A percentile compares a stretch with the other conserved stretches of the same genome.
These are phyloP conservation scores for Azorinus chamasolen DNA, from an alignment of 2,888 invertebrate genomes.

Conservation along the genomic window DNA sequence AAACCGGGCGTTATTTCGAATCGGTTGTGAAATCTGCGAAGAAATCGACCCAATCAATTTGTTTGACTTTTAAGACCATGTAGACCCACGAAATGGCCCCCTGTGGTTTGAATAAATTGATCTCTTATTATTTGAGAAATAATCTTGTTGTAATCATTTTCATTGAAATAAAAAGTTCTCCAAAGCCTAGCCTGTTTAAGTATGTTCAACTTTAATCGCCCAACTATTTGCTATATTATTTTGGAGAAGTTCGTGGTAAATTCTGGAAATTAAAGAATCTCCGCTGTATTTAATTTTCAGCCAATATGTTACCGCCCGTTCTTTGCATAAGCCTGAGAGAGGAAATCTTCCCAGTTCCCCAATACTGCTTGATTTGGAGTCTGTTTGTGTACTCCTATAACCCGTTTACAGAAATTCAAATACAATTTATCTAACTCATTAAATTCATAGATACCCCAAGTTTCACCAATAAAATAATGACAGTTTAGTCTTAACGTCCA, in stretches of 20 bases:
- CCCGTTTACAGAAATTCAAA: no score
- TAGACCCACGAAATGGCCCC: no score
- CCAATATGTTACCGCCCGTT: not conserved
- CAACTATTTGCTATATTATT: not conserved
- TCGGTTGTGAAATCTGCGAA: not conserved
- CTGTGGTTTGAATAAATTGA: not conserved
- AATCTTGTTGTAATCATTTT: not conserved
- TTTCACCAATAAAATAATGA: no score
- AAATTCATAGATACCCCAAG: no score
- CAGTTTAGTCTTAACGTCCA: no score
- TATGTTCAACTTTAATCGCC: not conserved
- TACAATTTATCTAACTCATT: no score
- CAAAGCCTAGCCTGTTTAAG: not conserved
- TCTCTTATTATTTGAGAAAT: not conserved
- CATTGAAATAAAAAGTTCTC: not conserved
- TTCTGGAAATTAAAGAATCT: not conserved
- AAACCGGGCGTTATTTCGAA: no score
- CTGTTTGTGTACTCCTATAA: no score
- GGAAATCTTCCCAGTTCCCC: no score
- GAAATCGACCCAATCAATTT: not conserved
- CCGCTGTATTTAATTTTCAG: not conserved
- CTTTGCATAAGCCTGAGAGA: no score
- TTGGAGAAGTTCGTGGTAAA: not conserved
- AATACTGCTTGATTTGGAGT: no score
- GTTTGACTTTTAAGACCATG: no score